Evolutionary conservation across 2,888 invertebrate genomes (phyloP), one percentile per base, ranked within the genome.

Genomic region (Acleris literana): DNA sequence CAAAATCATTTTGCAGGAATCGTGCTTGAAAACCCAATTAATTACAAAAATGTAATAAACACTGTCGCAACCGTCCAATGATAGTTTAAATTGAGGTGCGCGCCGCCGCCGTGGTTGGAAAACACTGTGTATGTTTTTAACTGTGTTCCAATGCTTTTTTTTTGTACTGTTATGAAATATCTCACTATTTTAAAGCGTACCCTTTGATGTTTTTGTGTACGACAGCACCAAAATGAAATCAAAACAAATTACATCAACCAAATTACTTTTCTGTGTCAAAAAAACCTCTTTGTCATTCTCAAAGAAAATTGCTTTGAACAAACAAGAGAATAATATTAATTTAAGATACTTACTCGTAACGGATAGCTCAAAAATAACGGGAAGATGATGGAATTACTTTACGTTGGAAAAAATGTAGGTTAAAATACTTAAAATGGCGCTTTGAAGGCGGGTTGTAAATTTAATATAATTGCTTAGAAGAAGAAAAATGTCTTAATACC

Each of bases 401-500:
- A 66, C 63, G 58, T 70, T 22, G 76, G 80, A 77, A 70, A 75
- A 74, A 72, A 72, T 65, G 11, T 13, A 39, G 11, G 39, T 39
- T 39, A 80, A 78, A 71, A 60, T 70, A 69, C 72, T 74, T 67
- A 73, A 74, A 61, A 81, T 79, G 73, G 72, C 73, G 75, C 76
- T 83, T 83, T 79, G 76, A 79, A 78, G 76, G 71, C 70, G 71
- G 74, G 76, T 70, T 76, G 74, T 78, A 79, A 79, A 77, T 84
- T 83, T 83, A 82, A 85, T 85, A 84, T 86, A 86, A 87, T 86
- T 86, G 81, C 73, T 75, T 13, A 71, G 74, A 76, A 75, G 75
- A 84, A 87, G 80, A 85, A 87, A 83, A 86, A 85, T 83, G 83
- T 84, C 83, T 85, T 83, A 83, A 85, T 85, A 78, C 86, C 79